Base-by-base conservation (phyloP, 2,888 invertebrate species). In the Cephalotes varians region DNA sequence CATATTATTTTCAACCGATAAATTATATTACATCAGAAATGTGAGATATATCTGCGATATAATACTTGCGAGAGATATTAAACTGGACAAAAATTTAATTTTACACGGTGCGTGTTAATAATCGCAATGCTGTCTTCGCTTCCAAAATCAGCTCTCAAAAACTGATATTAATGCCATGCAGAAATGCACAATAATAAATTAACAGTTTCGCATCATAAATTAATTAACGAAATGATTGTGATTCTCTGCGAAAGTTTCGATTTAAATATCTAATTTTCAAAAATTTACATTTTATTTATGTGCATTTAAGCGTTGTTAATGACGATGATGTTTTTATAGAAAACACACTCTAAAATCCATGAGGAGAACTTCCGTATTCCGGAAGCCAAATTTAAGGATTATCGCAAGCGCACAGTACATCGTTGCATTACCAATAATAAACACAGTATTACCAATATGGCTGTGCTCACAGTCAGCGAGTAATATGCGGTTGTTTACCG, bases 351-450 rank as follows among this genome's bases (percentile, higher is more conserved):
- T 51, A 5, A 69, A 44, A 49, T 56, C 12, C 15, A 21, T 10
- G 9, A n/a, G 12, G 15, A 40, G 34, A 18, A 56, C 25, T 28
- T 28, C 6, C 31, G 28, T 65, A n/a, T 15, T 7, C 2, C 21
- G 56, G 44, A 69, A 34, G 56, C 44, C 44, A 10, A 71, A 79
- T 21, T n/a, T 71, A 79, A 79, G 71, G 77, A 58, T 79, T 79
- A 77, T 71, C 31, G 44, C 56, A 10, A 44, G 21, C 65, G n/a
- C 31, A 21, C 9, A 4, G n/a, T 37, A 54, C 12, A 25, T 28
- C 69, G 40, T 21, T 31, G 40, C 15, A 77, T 77, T 77, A 77
- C 34, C 44, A 71, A 79, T 47, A 44, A 77, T 77, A 77, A 69
- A 47, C 56, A 25, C 44, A 21, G 44, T 25, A 79, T 79, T 77